Conservation (phyloP, 2,888 invertebrate genomes). For the Pandemis heparana region DNA sequence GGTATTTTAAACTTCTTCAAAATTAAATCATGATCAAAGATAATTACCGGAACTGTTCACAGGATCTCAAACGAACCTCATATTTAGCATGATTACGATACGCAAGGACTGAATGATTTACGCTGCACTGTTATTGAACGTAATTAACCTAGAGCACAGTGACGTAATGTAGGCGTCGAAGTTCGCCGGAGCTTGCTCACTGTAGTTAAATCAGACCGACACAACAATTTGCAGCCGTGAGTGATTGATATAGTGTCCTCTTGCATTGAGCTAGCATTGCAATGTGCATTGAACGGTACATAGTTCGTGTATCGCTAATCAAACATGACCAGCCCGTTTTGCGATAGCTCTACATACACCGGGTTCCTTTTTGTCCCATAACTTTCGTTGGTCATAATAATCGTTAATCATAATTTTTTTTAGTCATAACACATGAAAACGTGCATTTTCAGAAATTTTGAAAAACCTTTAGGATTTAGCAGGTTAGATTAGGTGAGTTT, state of each 20-base stretch:
- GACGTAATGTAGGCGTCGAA: conserved; percentile 14
- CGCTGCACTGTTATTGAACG: conserved; percentile 34
- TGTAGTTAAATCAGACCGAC: conserved; percentile 25
- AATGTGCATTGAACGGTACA: not conserved
- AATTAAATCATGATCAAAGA: not conserved
- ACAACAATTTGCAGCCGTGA: conserved; percentile 28
- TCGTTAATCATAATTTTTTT: too few species aligned
- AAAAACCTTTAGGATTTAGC: too few species aligned
- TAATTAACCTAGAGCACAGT: conserved; percentile 22
- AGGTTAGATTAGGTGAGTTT: too few species aligned
- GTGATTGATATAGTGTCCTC: conserved; percentile 32
- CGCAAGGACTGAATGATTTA: conserved; percentile 39
- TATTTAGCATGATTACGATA: conserved; percentile 38
- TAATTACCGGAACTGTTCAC: not conserved
- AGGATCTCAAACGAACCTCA: conserved; percentile 12
- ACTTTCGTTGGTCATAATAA: too few species aligned
- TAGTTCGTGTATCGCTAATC: conserved; percentile 5
- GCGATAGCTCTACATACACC: too few species aligned
- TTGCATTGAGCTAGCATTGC: not conserved
- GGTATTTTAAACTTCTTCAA: not conserved
- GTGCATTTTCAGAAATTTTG: too few species aligned
- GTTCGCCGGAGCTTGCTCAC: conserved; percentile 19
- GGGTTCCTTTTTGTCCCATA: too few species aligned
- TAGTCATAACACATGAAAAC: too few species aligned
- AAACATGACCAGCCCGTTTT: not conserved